A percentile compares a stretch with the other conserved stretches of the same genome.
phyloP scores from a whole-genome alignment of 2,888 invertebrate genomes.

The Cyaniris semiargus region DNA sequence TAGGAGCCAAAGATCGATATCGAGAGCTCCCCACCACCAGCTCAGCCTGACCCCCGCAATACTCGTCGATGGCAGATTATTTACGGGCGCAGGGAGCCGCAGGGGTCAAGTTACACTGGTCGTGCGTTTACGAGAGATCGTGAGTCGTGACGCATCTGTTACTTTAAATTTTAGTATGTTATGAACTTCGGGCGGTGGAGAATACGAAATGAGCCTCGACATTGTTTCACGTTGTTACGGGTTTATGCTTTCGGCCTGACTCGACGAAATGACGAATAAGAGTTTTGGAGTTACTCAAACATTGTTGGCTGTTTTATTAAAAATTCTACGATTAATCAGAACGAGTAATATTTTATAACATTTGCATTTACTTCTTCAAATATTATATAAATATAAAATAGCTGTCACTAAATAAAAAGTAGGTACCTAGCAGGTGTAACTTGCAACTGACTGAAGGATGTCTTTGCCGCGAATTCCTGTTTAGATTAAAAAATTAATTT shows the following conservation, averaged over 20 bases:
- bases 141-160: constrained; percentile 77
- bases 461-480: neutral
- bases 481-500: neutral
- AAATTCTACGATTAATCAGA: neutral
- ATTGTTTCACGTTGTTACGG: constrained; percentile 25
- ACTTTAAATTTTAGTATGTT: constrained; percentile 68
- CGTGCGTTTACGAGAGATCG: constrained; percentile 70
- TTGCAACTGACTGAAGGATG: constrained; percentile 2
- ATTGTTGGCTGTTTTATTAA: neutral
- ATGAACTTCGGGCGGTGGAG: constrained; percentile 47
- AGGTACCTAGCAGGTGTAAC: constrained; percentile 9
- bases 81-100: constrained; percentile 47
- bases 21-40: constrained; percentile 68
- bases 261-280: neutral
- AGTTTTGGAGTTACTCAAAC: neutral
- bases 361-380: neutral
- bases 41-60: constrained; percentile 55
- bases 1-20: constrained; percentile 73
- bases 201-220: constrained; percentile 32
- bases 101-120: constrained; percentile 56
- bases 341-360: neutral
- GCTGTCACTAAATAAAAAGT: neutral
- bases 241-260: neutral
- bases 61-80: constrained; percentile 43
- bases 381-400: neutral